phyloP scores from a whole-genome alignment of 2,888 invertebrate genomes.

The Sminthurides aquaticus region DNA sequence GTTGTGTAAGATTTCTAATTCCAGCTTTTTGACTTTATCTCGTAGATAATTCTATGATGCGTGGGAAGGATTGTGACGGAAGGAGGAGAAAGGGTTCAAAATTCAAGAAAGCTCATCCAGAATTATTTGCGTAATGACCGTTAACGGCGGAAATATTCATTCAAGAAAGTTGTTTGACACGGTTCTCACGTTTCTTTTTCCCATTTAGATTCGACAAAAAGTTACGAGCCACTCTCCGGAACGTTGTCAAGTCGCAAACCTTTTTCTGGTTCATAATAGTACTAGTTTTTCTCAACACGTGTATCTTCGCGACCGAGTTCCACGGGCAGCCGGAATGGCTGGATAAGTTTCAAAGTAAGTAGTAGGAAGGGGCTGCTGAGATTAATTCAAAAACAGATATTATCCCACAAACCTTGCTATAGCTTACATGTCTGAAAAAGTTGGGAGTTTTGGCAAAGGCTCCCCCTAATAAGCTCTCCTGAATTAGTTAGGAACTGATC shows the following conservation, averaged over 20 bases:
- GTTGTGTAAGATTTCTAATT: too few relatives aligned
- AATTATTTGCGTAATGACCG: not conserved
- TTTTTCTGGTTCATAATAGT: conserved; percentile 99
- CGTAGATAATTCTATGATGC: not conserved
- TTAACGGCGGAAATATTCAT: too few relatives aligned
- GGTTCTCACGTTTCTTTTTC: too few relatives aligned
- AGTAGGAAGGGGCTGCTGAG: too few relatives aligned
- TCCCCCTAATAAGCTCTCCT: conserved; percentile 15
- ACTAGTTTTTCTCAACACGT: conserved; percentile 94
- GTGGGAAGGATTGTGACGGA: not conserved
- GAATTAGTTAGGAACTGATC: too few relatives aligned
- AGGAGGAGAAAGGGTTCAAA: not conserved
- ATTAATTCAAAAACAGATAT: too few relatives aligned
- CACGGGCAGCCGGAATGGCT: conserved; percentile 89
- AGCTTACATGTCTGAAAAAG: too few relatives aligned
- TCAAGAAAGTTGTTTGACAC: too few relatives aligned
- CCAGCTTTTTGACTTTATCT: too few relatives aligned
- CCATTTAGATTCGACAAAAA: conserved; percentile 64
- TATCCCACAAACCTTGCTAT: too few relatives aligned
- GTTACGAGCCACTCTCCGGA: conserved; percentile 82
- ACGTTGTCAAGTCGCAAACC: conserved; percentile 92
- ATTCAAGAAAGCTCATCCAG: not conserved
- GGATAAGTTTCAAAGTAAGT: conserved; percentile 84
- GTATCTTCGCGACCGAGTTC: conserved; percentile 95
- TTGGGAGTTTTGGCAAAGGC: too few relatives aligned